Base-by-base conservation (phyloP, 2,113 vertebrate species). In the Saguinus imperator region DNA sequence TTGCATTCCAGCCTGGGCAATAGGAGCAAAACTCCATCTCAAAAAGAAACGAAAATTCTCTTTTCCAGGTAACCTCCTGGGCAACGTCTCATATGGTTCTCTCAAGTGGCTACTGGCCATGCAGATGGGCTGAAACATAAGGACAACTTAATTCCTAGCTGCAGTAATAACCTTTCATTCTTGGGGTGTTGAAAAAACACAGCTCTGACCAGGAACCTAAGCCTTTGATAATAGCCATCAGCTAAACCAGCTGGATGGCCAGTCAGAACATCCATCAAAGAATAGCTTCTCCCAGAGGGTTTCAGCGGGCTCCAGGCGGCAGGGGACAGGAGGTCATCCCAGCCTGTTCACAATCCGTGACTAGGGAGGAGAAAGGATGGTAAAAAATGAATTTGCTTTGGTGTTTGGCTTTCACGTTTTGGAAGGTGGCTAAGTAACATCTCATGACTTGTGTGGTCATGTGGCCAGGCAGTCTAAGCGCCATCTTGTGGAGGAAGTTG, bases 91-190 rank as follows among this genome's bases (percentile, higher is more conserved):
- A 0, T 84, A 18, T 55, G 70, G 57, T 32, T 86, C 57, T 97
- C 64, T 79, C 73, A 75, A 77, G 76, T 37, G 37, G 64, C 57
- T 88, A 80, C 68, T 48, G 79, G 80, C 93, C 40, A 81, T 18
- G 9, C 64, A 75, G 61, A 89, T 16, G 20, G 57, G 83, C 86
- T 57, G 21, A 35, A 70, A 83, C 58, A 35, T 13, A 93, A 64
- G 75, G 91, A 37, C 89, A 82, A 94, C 45, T 88, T 91, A 70
- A 96, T 87, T 82, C 48, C 76, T 64, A 70, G 86, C 29, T 95
- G 70, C 84, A 29, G 86, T 83, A 84, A 84, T 66, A 89, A n/a
- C 32, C 40, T 68, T 68, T 88, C 43, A 25, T 73, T 82, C 61
- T 75, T 76, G 55, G n/a, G 80, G 16, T 73, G 6, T 73, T 91